phyloP scores from a whole-genome alignment of 2,113 vertebrate species.

The Lampris incognitus region DNA sequence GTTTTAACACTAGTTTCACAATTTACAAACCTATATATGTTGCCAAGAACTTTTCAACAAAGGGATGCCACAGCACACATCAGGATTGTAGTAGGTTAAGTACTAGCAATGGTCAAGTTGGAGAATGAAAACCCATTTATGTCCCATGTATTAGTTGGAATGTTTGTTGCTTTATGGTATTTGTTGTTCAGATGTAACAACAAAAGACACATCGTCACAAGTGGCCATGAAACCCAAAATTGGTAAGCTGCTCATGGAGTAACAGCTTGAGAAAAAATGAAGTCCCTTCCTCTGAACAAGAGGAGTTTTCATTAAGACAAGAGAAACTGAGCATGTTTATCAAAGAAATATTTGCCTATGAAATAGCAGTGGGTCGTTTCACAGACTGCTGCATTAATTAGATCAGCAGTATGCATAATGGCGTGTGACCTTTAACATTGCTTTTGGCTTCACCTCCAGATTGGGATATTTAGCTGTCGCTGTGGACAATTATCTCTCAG shows the following conservation, averaged over 20 bases:
- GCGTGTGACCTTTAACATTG: slow-evolving; percentile 78
- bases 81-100: no score
- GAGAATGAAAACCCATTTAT: neutral
- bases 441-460: slow-evolving; percentile 79
- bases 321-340: slow-evolving; percentile 31
- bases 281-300: slow-evolving; percentile 49
- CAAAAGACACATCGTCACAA: slow-evolving; percentile 36
- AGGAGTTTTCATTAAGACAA: slow-evolving; percentile 44
- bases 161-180: slow-evolving; percentile 3
- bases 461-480: slow-evolving; percentile 81
- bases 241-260: slow-evolving; percentile 16
- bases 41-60: no score
- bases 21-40: no score
- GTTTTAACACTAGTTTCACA: no score
- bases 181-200: slow-evolving; percentile 21
- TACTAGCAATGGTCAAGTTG: no score
- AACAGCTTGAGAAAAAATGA: slow-evolving; percentile 25
- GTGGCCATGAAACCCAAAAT: slow-evolving; percentile 36
- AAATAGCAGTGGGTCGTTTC: slow-evolving; percentile 63
- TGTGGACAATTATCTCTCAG: slow-evolving; percentile 84
- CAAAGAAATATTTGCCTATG: slow-evolving; percentile 48
- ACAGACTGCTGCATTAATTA: slow-evolving; percentile 75
- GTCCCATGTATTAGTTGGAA: neutral
- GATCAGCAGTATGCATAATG: slow-evolving; percentile 73
- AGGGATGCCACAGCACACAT: no score